Conservation (phyloP, 2,888 invertebrate species). For the Sminthurinus aureus region DNA sequence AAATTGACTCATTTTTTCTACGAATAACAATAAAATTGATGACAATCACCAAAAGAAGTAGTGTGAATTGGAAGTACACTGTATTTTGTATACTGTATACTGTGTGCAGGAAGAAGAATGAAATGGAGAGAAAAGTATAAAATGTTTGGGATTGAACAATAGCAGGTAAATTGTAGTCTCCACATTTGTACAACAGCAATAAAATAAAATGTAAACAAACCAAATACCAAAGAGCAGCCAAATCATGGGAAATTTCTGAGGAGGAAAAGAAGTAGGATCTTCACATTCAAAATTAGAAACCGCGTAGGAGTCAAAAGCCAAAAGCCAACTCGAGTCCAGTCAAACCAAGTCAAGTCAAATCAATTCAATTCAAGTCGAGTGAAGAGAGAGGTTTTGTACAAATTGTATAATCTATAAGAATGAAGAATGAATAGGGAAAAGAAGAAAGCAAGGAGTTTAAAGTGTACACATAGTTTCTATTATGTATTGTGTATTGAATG, state of each 20-base stretch:
- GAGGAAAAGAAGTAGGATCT: neutral
- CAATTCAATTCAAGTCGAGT: neutral
- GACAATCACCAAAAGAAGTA: neutral
- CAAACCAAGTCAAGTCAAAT: too few relatives aligned
- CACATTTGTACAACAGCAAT: conserved; percentile 9
- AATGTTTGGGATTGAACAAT: neutral
- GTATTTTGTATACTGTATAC: too few relatives aligned
- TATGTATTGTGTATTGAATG: neutral
- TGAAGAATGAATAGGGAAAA: neutral
- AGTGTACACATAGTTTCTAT: too few relatives aligned
- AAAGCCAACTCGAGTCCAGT: neutral
- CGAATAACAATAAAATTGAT: too few relatives aligned
- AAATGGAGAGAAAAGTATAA: neutral
- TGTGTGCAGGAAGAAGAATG: neutral
- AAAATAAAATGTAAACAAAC: conserved; percentile 37
- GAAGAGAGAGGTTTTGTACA: conserved; percentile 9
- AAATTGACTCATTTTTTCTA: too few relatives aligned
- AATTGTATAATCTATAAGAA: neutral
- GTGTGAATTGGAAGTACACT: too few relatives aligned
- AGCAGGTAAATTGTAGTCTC: neutral
- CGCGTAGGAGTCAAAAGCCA: neutral
- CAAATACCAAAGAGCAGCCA: too few relatives aligned
- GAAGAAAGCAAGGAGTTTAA: neutral
- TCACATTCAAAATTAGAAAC: neutral
- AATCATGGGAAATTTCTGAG: conserved; percentile 27